phyloP scores from a whole-genome alignment of 2,113 vertebrate species.

The Australoheros scitulus region DNA sequence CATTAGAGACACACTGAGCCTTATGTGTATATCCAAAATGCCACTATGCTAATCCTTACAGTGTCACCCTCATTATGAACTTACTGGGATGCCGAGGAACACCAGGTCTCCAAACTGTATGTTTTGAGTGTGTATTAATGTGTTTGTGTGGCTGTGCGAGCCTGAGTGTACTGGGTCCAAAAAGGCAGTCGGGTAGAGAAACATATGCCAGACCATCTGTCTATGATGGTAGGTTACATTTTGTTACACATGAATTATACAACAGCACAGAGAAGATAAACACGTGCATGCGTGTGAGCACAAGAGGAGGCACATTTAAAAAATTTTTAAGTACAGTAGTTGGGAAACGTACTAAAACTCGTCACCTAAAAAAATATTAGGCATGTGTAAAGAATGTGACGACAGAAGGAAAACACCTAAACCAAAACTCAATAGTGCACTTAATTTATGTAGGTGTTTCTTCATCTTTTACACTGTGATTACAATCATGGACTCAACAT shows the following conservation, averaged over 20 bases:
- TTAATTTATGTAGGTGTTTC: slow-evolving; percentile 1
- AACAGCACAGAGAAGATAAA: slow-evolving; percentile 29
- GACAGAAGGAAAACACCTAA: not conserved
- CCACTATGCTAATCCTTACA: slow-evolving; percentile 37
- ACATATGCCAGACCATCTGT: slow-evolving; percentile 76
- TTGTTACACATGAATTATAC: slow-evolving; percentile 58
- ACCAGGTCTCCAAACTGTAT: slow-evolving; percentile 35
- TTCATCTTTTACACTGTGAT: not conserved
- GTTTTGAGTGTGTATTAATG: slow-evolving; percentile 5
- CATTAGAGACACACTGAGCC: slow-evolving; percentile 55
- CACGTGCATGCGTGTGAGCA: slow-evolving; percentile 18
- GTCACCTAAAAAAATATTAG: not conserved
- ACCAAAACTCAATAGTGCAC: not conserved
- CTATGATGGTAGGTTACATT: slow-evolving; percentile 52
- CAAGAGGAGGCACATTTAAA: not conserved
- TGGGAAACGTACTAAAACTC: not conserved
- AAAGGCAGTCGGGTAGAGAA: slow-evolving; percentile 35
- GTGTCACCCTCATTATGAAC: slow-evolving; percentile 38
- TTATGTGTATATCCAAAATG: slow-evolving; percentile 51
- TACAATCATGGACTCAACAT: not conserved
- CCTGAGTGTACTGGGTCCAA: slow-evolving; percentile 19
- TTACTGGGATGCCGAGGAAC: slow-evolving; percentile 50
- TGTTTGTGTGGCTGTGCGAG: slow-evolving; percentile 12
- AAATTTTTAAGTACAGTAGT: not conserved
- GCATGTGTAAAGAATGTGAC: not conserved